phyloP scores from a whole-genome alignment of 2,797 vertebrate species.

The Taeniopygia guttata region DNA sequence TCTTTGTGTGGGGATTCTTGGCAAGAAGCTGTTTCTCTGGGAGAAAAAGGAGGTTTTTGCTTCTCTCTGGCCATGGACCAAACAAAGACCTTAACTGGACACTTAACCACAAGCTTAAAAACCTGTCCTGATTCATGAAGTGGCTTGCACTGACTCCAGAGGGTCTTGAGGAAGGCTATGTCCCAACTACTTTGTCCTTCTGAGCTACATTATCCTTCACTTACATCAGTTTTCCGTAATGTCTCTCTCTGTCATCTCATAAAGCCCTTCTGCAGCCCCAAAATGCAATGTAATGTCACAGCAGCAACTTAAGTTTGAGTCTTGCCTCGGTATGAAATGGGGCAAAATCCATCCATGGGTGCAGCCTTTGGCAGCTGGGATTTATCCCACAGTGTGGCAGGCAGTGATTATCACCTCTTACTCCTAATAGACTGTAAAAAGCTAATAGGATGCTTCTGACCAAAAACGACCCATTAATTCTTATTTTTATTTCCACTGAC shows the following conservation, averaged over 20 bases:
- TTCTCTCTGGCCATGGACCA: conserved; percentile 12
- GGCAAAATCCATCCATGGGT: not conserved
- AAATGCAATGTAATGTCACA: not conserved
- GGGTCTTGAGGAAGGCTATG: not conserved
- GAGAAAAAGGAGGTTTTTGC: conserved; percentile 51
- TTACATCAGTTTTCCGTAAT: not conserved
- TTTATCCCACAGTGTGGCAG: not conserved
- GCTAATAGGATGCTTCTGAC: not conserved
- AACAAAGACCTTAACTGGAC: not conserved
- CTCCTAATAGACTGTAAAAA: not conserved
- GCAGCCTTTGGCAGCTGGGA: not conserved
- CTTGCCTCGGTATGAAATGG: not conserved
- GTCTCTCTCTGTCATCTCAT: not conserved
- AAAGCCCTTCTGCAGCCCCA: not conserved
- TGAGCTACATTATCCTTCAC: not conserved
- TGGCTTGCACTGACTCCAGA: not conserved
- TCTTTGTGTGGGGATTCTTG: conserved; percentile 57
- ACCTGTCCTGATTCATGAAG: not conserved
- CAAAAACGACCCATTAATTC: not conserved
- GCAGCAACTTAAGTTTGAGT: not conserved
- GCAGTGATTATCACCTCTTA: not conserved
- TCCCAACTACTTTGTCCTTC: not conserved
- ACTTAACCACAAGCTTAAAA: not conserved
- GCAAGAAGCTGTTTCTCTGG: conserved; percentile 27
- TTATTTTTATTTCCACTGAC: not conserved